Evolutionary conservation across 1,140 invertebrate genomes (phyloP).

Genomic region (Drosophila santomea): DNA sequence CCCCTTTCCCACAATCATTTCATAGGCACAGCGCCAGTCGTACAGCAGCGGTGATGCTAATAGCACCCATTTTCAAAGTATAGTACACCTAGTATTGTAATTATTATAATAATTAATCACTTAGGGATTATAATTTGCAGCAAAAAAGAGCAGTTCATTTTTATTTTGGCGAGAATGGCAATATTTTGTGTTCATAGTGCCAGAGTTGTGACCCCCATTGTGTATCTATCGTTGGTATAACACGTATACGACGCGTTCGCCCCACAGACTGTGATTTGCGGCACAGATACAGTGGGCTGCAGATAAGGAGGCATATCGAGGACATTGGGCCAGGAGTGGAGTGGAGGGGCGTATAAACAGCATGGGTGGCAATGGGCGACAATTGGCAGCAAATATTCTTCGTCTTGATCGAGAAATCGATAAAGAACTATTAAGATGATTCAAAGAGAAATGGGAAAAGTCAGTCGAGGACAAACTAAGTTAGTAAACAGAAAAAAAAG

Average conservation of each 20-base stretch:
- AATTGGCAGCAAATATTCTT: conserved; percentile 4
- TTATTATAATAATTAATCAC: no score
- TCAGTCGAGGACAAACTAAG: background rate
- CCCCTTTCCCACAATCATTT: background rate
- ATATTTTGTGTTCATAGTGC: background rate
- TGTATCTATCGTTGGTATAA: conserved; percentile 21
- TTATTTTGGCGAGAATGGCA: no score
- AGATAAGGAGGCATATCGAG: background rate
- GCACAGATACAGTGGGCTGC: conserved; percentile 16
- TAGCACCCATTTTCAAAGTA: background rate
- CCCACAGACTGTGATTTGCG: conserved; percentile 56
- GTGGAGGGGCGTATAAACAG: background rate
- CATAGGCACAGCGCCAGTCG: conserved; percentile 19
- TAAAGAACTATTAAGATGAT: background rate
- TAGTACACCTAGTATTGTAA: background rate
- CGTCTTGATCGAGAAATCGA: background rate
- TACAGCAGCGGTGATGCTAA: background rate
- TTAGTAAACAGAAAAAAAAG: background rate
- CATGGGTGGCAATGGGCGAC: conserved; percentile 14
- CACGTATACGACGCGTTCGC: conserved; percentile 38
- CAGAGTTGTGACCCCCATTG: background rate
- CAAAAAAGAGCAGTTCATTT: no score
- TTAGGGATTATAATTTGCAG: no score
- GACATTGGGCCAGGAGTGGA: background rate
- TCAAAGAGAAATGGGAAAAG: background rate